Percentiles rank a stretch among this genome's conserved stretches.
Evolutionary conservation across 2,113 vertebrate species (phyloP).

Genomic region (Antigone vipio): DNA sequence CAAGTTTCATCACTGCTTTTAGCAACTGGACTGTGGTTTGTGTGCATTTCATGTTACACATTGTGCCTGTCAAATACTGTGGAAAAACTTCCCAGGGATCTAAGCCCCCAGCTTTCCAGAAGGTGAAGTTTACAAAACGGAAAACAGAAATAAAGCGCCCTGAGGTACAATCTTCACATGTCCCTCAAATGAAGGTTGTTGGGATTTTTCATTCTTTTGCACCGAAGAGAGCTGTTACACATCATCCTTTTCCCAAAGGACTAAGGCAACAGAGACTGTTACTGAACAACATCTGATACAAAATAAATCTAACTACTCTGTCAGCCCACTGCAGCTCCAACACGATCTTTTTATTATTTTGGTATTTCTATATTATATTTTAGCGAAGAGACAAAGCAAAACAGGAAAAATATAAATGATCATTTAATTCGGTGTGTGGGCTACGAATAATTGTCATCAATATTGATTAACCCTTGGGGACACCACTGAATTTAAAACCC

Average conservation of each 20-base stretch:
- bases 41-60: background rate
- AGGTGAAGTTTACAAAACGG: background rate
- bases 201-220: background rate
- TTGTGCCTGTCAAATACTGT: background rate
- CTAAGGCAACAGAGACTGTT: background rate
- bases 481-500: constrained; percentile 44
- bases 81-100: background rate
- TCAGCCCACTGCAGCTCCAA: background rate
- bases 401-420: background rate
- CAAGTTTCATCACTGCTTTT: background rate
- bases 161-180: background rate
- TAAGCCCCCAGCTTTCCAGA: background rate
- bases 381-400: background rate
- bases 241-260: background rate
- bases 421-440: constrained; percentile 13
- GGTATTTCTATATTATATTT: background rate
- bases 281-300: background rate
- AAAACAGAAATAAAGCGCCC: background rate
- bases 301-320: background rate
- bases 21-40: background rate
- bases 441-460: constrained; percentile 67
- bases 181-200: background rate
- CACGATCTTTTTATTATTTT: background rate
- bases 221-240: background rate
- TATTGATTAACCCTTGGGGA: constrained; percentile 72